A percentile compares a stretch with the other conserved stretches of the same genome.
These are phyloP conservation scores for Drosophila carrolli DNA, from an alignment of 1,140 invertebrate genomes.

Conservation along the genomic window DNA sequence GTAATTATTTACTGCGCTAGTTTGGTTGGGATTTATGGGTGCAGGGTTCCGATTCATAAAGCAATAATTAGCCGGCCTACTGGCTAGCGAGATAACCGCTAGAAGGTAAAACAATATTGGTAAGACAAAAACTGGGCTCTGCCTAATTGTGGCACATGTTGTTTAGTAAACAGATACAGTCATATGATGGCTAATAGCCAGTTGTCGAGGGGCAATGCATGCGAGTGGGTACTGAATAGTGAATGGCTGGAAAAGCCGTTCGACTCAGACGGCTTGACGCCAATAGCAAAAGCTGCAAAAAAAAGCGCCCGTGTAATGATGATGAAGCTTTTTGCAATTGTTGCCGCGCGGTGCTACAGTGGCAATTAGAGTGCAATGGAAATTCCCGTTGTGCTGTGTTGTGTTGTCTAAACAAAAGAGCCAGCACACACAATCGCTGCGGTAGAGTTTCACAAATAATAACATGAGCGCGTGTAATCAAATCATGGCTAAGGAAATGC, in stretches of 20 bases:
- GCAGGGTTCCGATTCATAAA: conserved; percentile 43
- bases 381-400: conserved; percentile 58
- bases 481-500: conserved; percentile 35
- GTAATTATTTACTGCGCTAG: conserved; percentile 18
- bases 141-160: conserved; percentile 53
- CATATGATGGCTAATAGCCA: neutral
- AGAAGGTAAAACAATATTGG: conserved; percentile 12
- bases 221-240: conserved; percentile 55
- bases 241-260: conserved; percentile 69
- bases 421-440: conserved; percentile 33
- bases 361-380: conserved; percentile 71
- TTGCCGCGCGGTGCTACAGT: conserved; percentile 39
- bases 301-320: conserved; percentile 67
- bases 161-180: conserved; percentile 21
- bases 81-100: conserved; percentile 26
- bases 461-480: conserved; percentile 25
- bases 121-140: conserved; percentile 31
- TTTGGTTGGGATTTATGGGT: conserved; percentile 33
- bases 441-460: conserved; percentile 29
- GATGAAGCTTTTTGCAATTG: conserved; percentile 68
- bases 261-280: conserved; percentile 80
- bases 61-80: conserved; percentile 50
- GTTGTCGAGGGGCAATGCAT: conserved; percentile 29
- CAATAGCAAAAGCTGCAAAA: conserved; percentile 60
- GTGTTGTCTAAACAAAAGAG: conserved; percentile 43